These are phyloP conservation scores for Dasypogon diadema DNA, from an alignment of 2,888 invertebrate genomes.

Conservation along the genomic window DNA sequence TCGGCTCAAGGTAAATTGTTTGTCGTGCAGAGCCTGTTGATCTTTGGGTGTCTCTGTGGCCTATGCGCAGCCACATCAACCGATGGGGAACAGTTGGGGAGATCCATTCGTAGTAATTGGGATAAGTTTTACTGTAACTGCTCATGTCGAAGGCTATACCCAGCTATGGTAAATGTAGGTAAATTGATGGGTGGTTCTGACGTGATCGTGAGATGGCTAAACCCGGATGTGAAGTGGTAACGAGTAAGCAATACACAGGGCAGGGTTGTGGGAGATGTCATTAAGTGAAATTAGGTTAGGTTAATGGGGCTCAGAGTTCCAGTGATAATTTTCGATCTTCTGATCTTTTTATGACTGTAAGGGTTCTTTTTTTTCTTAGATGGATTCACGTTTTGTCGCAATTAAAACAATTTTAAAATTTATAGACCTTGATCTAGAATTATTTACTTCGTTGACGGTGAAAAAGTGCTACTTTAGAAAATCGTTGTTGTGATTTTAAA, in stretches of 20 bases:
- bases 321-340: too few species aligned
- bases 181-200: constrained; percentile 52
- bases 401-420: too few species aligned
- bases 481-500: too few species aligned
- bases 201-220: constrained; percentile 49
- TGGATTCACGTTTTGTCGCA: too few species aligned
- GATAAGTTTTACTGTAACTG: constrained; percentile 42
- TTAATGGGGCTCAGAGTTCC: constrained; percentile 15
- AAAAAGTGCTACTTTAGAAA: too few species aligned
- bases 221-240: constrained; percentile 45
- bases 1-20: constrained; percentile 48
- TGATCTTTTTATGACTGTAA: too few species aligned
- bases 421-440: too few species aligned
- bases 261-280: constrained; percentile 44
- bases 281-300: constrained; percentile 27
- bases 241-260: constrained; percentile 15
- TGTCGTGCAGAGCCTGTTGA: constrained; percentile 41
- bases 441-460: too few species aligned
- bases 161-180: constrained; percentile 47
- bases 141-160: constrained; percentile 27
- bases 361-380: too few species aligned
- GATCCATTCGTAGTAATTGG: constrained; percentile 46
- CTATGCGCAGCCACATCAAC: not conserved
- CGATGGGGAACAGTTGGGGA: constrained; percentile 6
- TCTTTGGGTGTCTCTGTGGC: constrained; percentile 27